Base-by-base conservation (phyloP, 2,888 invertebrate species). In the Amphipyra tragopoginis region DNA sequence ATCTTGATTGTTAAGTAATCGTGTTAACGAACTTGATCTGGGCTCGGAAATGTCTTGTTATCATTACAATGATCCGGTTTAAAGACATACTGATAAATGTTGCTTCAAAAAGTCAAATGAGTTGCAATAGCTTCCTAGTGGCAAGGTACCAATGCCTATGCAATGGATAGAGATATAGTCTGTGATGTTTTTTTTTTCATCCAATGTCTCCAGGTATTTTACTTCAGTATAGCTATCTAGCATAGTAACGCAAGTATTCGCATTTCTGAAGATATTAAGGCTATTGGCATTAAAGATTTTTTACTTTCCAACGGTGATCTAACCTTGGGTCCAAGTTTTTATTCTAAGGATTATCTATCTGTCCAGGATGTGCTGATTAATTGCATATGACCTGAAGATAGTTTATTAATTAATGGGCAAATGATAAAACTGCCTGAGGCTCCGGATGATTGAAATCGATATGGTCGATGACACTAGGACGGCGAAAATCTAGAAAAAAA, bases 21-120 rank as follows among this genome's bases (percentile, higher is more conserved):
- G 34, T 62, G 56, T 40, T 43, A 56, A 50, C 71, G 48, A 64
- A 62, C 75, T 65, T 75, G 75, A 56, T 74, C 60, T 65, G 50
- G 48, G 58, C 52, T 49, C 43, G 29, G 29, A 36, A 44, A 39
- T 54, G 42, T 43, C n/a, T 29, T 50, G 49, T 47, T 14, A 55
- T 73, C 14, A 55, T 73, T 51, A 63, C 29, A 26, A 11, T 10
- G 4, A 73, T 39, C 74, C 55, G 53, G 74, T 74, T 62, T 73
- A 26, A 8, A 21, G 8, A 13, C 39, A 40, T 5, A 38, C 38
- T 6, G 6, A 33, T 8, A 8, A 33, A 33, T 36, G 1, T 36
- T 1, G 36, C 2, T 36, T 36, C 11, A 2, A 29, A 29, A 5
- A 2, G 2, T 2, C 29, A 29, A 7, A 5, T 29, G 7, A 29